A percentile compares a stretch with the other conserved stretches of the same genome.
Conservation (phyloP, 2,113 vertebrate species). For the Naja naja region DNA sequence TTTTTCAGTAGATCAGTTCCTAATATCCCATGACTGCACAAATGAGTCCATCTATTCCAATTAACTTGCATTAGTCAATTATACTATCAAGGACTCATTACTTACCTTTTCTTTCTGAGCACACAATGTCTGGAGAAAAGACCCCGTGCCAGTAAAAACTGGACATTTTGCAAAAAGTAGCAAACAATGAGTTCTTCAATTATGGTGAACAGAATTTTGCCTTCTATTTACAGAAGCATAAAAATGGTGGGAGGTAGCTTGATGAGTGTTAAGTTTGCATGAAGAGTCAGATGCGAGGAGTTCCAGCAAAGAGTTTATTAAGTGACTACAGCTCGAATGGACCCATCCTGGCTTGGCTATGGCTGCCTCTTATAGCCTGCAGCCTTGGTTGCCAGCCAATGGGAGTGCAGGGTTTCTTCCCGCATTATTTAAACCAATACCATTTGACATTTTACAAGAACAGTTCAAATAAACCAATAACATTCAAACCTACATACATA, state of each 20-base stretch:
- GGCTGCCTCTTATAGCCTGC: too few species aligned
- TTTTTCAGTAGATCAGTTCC: background rate
- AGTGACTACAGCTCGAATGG: too few species aligned
- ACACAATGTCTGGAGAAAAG: background rate
- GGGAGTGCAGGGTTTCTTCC: too few species aligned
- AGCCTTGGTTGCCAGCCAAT: too few species aligned
- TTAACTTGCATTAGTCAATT: background rate
- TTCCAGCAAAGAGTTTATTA: too few species aligned
- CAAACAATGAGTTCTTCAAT: background rate
- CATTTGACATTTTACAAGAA: too few species aligned
- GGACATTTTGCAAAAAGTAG: background rate
- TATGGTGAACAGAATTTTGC: background rate
- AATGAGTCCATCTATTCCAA: background rate
- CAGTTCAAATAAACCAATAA: too few species aligned
- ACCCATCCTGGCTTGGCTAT: too few species aligned
- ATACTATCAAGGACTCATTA: background rate
- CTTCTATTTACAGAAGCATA: background rate
- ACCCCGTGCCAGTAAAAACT: background rate
- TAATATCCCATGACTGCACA: background rate
- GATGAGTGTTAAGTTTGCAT: too few species aligned
- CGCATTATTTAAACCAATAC: too few species aligned
- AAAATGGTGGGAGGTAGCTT: background rate
- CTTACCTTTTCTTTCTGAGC: background rate
- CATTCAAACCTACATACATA: too few species aligned
- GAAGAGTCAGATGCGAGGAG: too few species aligned